Evolutionary conservation across 1,140 invertebrate species (phyloP).

Genomic region (Tribolium madens): DNA sequence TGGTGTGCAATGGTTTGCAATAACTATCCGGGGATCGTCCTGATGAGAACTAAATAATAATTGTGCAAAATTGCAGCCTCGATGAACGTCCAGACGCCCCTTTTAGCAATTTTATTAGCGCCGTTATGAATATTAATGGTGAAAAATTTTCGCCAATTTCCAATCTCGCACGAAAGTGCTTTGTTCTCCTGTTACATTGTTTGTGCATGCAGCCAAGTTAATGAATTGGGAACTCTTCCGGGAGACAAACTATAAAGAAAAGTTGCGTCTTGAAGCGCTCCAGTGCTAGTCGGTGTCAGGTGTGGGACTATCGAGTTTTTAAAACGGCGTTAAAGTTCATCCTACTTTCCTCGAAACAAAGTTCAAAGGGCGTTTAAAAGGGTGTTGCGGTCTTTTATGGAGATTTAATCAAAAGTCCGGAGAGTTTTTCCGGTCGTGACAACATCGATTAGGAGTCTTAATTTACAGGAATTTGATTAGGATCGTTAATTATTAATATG

Average conservation of each 20-base stretch:
- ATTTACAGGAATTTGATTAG: background rate
- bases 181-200: constrained; percentile 7
- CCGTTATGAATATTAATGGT: constrained; percentile 45
- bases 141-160: background rate
- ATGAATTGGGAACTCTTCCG: constrained; percentile 22
- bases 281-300: constrained; percentile 18
- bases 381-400: constrained; percentile 9
- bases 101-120: constrained; percentile 41
- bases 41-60: background rate
- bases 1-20: background rate
- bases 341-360: background rate
- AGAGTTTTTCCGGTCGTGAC: background rate
- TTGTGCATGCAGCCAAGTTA: background rate
- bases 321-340: background rate
- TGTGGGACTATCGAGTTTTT: constrained; percentile 23
- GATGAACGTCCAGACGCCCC: background rate
- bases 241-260: constrained; percentile 2
- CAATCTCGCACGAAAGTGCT: background rate
- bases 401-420: constrained; percentile 20
- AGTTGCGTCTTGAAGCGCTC: background rate
- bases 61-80: background rate
- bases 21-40: background rate
- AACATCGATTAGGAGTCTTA: background rate
- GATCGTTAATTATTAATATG: constrained; percentile 20
- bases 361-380: constrained; percentile 16